Percentiles rank a stretch among this genome's conserved stretches.
Evolutionary conservation across 1,140 invertebrate genomes (phyloP).

Genomic region (Rhyacophila brunnea): DNA sequence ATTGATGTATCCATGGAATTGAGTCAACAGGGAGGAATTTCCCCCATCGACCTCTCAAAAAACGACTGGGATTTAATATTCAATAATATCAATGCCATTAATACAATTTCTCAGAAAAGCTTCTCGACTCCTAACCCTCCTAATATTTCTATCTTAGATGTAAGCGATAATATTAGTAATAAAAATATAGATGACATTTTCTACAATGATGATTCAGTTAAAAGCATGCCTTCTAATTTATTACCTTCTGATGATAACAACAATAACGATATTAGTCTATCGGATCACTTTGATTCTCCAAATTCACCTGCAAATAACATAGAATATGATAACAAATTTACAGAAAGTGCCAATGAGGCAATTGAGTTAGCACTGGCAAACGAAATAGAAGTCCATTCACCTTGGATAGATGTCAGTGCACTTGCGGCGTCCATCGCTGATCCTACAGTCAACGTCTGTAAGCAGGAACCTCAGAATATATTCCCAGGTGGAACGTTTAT

Average conservation of each 20-base stretch:
- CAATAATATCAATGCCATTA: constrained; percentile 39
- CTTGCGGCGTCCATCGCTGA: constrained; percentile 57
- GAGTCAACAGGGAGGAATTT: constrained; percentile 1
- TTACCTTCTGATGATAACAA: constrained; percentile 18
- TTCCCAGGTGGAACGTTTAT: constrained; percentile 59
- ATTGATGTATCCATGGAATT: background rate
- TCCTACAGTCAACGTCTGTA: constrained; percentile 53
- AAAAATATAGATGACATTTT: constrained; percentile 16
- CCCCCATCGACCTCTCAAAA: constrained; percentile 39
- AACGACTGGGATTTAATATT: constrained; percentile 39
- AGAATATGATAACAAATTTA: constrained; percentile 25
- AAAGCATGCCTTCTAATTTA: constrained; percentile 2
- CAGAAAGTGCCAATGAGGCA: constrained; percentile 51
- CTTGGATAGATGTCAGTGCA: constrained; percentile 69
- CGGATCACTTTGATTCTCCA: constrained; percentile 16
- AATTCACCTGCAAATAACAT: constrained; percentile 2
- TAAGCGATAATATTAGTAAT: constrained; percentile 15
- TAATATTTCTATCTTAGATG: constrained; percentile 4
- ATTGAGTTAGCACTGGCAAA: constrained; percentile 68
- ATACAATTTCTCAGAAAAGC: constrained; percentile 15
- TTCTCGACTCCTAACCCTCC: constrained; percentile 17
- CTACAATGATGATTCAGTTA: constrained; percentile 3
- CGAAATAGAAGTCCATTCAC: constrained; percentile 70
- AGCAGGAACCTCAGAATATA: constrained; percentile 55
- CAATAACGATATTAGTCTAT: constrained; percentile 3